These are phyloP conservation scores for Exocentrus adspersus DNA, from an alignment of 2,888 invertebrate species.

Conservation along the genomic window DNA sequence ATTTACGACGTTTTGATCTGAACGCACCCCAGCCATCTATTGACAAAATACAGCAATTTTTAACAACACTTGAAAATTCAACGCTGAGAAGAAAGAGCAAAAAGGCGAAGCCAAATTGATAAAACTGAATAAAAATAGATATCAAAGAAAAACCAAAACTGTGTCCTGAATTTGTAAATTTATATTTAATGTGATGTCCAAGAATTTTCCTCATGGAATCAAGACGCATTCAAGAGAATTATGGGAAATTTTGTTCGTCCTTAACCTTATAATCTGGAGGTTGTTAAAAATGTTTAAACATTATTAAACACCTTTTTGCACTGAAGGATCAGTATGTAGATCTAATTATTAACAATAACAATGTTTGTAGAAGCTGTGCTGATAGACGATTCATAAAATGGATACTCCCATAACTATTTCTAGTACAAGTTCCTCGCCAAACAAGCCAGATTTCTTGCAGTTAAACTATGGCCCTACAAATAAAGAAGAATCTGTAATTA, in stretches of 20 bases:
- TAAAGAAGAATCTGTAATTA: constrained; percentile 32
- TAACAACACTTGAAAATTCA: constrained; percentile 13
- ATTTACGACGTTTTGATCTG: too few species aligned
- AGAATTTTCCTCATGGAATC: neutral
- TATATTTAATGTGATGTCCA: neutral
- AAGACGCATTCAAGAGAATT: neutral
- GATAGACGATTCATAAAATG: constrained; percentile 27
- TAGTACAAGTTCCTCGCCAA: constrained; percentile 32
- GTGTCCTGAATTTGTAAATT: neutral
- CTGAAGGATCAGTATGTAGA: too few species aligned
- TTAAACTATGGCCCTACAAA: constrained; percentile 30
- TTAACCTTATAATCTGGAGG: constrained; percentile 10
- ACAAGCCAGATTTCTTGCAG: constrained; percentile 32
- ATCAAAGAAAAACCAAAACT: constrained; percentile 13
- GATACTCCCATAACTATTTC: constrained; percentile 45
- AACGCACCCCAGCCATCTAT: too few species aligned
- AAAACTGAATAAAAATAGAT: too few species aligned
- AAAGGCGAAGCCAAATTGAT: constrained; percentile 9
- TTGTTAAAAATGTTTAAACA: constrained; percentile 6
- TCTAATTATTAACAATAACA: neutral
- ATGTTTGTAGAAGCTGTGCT: neutral
- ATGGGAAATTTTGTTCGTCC: neutral
- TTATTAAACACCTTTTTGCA: too few species aligned
- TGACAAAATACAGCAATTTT: too few species aligned
- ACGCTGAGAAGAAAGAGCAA: constrained; percentile 3